phyloP scores from a whole-genome alignment of 2,797 vertebrate genomes.

The Mus minutoides region DNA sequence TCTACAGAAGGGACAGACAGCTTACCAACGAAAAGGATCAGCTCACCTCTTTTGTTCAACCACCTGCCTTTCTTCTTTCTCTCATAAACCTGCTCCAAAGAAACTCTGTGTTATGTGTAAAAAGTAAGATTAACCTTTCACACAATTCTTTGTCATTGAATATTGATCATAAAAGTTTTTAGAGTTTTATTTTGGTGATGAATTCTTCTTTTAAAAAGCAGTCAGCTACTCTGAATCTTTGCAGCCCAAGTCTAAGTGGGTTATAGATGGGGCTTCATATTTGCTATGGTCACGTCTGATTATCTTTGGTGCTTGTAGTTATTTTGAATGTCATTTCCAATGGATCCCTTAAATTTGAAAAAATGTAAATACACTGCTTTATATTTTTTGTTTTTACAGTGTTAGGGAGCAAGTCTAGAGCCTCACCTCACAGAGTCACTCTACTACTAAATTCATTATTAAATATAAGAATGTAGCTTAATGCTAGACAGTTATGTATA shows the following conservation, averaged over 20 bases:
- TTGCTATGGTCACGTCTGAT: constrained; percentile 22
- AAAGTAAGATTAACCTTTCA: constrained; percentile 91
- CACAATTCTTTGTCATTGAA: constrained; percentile 31
- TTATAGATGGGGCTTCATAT: background rate
- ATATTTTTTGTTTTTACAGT: background rate
- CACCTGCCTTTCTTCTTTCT: constrained; percentile 97
- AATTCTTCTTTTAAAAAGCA: constrained; percentile 52
- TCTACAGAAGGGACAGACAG: constrained; percentile 98
- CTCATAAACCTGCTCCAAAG: constrained; percentile 98
- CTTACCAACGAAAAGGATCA: constrained; percentile 99
- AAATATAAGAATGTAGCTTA: constrained; percentile 22
- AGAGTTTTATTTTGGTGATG: background rate
- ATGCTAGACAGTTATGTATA: background rate
- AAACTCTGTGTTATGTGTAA: constrained; percentile 99
- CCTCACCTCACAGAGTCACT: background rate
- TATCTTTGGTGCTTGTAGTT: background rate
- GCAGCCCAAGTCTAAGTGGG: background rate
- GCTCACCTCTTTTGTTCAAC: constrained; percentile 99
- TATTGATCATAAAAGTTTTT: constrained; percentile 8
- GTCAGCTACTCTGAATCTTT: constrained; percentile 28
- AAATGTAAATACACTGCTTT: background rate
- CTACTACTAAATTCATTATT: background rate
- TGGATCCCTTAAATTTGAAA: constrained; percentile 16
- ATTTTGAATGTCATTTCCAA: constrained; percentile 25
- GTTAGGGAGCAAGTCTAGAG: background rate